Base-by-base conservation (phyloP, 2,797 vertebrate genomes). In the Muscicapa comitata region DNA sequence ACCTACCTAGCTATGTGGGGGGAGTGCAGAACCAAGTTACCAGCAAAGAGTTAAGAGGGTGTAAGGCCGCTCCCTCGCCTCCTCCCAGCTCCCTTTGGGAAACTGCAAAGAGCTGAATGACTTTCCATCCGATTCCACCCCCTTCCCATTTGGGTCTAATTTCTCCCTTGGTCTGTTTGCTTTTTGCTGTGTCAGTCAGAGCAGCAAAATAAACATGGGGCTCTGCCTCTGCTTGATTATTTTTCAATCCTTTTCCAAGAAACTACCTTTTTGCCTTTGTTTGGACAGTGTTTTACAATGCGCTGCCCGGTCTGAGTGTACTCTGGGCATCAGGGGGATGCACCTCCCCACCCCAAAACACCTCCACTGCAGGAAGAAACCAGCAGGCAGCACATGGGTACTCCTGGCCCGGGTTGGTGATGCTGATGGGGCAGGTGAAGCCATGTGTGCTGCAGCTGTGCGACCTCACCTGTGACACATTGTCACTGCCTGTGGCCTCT, bases 221-320 rank as follows among this genome's bases (percentile, higher is more conserved):
- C 77, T 94, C 62, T 88, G 88, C 62, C 54, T 94, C 87, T 24
- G 66, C 75, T 75, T 87, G 91, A 87, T 96, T 95, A 65, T 95
- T 96, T 96, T 94, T 89, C 33, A 62, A n/a, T 63, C 48, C 26
- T 63, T 82, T 91, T 88, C 62, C 88, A 92, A 94, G 88, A 94
- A 97, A 90, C 92, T 95, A 84, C 91, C 79, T 95, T 95, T 95
- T 77, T 58, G 66, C 47, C 42, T 75, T 94, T 94, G 90, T 94
- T 96, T 96, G 86, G 50, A 86, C 38, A 94, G 68, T 38, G 85
- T 77, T 96, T 92, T 90, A 71, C 94, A 83, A 88, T 16, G 3
- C 58, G 68, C 87, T 88, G 80, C 80, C 43, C 0, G 0, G 72
- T 59, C 72, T 67, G 74, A 63, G 37, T 24, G 58, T 45, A 19